These are phyloP conservation scores for Tor tambroides DNA, from an alignment of 2,113 vertebrate genomes.

Conservation along the genomic window DNA sequence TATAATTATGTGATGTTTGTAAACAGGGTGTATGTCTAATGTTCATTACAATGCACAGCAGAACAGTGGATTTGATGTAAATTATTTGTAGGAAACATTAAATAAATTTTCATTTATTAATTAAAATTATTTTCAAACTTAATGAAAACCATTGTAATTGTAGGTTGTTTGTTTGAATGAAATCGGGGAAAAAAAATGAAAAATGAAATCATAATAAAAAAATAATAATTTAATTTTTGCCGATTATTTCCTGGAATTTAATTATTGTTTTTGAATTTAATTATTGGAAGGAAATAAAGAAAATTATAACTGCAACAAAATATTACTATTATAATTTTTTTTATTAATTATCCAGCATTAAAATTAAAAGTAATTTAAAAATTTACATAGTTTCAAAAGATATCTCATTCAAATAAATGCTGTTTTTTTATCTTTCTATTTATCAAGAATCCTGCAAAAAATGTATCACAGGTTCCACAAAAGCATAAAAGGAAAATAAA, in stretches of 20 bases:
- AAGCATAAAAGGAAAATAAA: not conserved
- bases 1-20: not conserved
- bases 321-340: too few species aligned
- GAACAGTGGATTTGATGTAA: not conserved
- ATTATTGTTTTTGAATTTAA: too few species aligned
- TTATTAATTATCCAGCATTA: not conserved
- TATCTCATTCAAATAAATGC: too few species aligned
- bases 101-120: not conserved
- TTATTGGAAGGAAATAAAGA: too few species aligned
- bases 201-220: too few species aligned
- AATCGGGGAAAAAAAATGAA: too few species aligned
- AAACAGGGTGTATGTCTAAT: not conserved
- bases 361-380: not conserved
- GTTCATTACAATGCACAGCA: not conserved
- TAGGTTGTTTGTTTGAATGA: not conserved
- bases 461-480: not conserved
- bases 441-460: too few species aligned
- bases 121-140: not conserved
- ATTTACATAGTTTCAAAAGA: not conserved
- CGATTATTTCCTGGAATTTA: too few species aligned
- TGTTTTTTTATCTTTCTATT: too few species aligned
- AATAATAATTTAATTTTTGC: too few species aligned
- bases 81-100: not conserved
- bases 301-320: not conserved
- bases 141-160: not conserved